Base-by-base conservation (phyloP, 2,888 invertebrate species). In the Ischnus inquisitorius region DNA sequence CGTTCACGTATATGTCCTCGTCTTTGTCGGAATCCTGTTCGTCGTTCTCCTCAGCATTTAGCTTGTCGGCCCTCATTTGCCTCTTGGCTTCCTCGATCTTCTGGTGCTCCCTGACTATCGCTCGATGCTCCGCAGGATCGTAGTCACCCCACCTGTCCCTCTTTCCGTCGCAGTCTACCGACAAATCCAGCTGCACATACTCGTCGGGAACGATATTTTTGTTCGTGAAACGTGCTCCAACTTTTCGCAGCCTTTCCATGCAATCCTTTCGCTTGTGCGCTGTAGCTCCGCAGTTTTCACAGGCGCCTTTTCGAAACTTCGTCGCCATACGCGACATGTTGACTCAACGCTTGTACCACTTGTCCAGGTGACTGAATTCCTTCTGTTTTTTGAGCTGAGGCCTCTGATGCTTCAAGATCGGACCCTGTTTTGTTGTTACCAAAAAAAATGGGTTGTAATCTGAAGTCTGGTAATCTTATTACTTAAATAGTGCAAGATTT, bases 281-380 rank as follows among this genome's bases (percentile, higher is more conserved):
- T 95, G 99, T 95, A 0, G 99, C 98, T 0, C 99, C 99, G 94
- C 99, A 99, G 93, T 99, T 99, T 93, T 99, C 99, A 94, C 99
- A 99, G 0, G 99, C 98, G 10, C 99, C 99, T 94, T 98, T 97
- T 0, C 98, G 95, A 93, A 95, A 99, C 93, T 98, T 98, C 0
- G 96, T 97, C 0, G 96, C 95, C 71, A 96, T 92, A 92, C 95
- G 96, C 1, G 95, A 94, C 94, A 94, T 94, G 90, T 98, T 97
- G 25, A 98, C 96, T 8, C 99, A 99, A 88, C 98, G 96, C 81
- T 96, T 96, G 92, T 98, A 98, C 95, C 97, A 98, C 68, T 97
- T 97, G 89, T 97, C 96, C 76, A 98, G 95, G 79, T 94, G 94
- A 2, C 97, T 96, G 90, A 95, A 97, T 14, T 95, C 92, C 86